These are phyloP conservation scores for Dryococelus australis DNA, from an alignment of 2,888 invertebrate species.

Conservation along the genomic window DNA sequence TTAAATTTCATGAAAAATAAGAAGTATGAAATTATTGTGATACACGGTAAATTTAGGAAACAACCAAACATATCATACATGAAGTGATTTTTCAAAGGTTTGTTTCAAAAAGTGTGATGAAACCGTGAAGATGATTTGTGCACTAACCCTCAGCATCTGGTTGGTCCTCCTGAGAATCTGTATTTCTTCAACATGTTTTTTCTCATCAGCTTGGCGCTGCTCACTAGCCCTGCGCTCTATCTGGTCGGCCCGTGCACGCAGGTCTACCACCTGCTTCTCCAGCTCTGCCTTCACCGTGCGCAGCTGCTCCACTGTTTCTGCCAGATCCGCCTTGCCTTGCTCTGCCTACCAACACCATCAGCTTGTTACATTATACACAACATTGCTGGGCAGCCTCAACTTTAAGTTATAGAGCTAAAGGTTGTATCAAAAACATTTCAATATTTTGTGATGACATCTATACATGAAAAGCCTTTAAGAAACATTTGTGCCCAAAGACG, in stretches of 20 bases:
- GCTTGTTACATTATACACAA: background rate
- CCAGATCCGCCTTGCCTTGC: conserved; percentile 84
- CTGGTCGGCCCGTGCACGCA: conserved; percentile 80
- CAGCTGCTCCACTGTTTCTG: conserved; percentile 75
- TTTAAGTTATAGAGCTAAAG: too few relatives aligned
- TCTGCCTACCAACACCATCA: conserved; percentile 67
- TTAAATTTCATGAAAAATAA: too few relatives aligned
- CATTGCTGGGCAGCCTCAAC: background rate
- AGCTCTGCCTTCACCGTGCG: conserved; percentile 71
- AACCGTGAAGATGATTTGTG: too few relatives aligned
- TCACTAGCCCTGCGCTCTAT: conserved; percentile 83
- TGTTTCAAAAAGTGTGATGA: too few relatives aligned
- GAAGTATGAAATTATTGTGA: too few relatives aligned
- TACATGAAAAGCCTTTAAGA: too few relatives aligned
- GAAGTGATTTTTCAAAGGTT: too few relatives aligned
- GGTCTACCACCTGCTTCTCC: conserved; percentile 67
- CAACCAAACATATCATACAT: too few relatives aligned
- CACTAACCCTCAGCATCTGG: conserved; percentile 83
- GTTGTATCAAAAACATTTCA: too few relatives aligned
- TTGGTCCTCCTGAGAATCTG: conserved; percentile 93
- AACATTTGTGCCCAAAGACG: too few relatives aligned
- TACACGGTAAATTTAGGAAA: too few relatives aligned
- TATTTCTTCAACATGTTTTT: conserved; percentile 91
- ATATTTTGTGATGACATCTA: too few relatives aligned
- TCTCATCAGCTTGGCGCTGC: conserved; percentile 86